phyloP scores from a whole-genome alignment of 1,140 invertebrate genomes.

The Berghia stephanieae region DNA sequence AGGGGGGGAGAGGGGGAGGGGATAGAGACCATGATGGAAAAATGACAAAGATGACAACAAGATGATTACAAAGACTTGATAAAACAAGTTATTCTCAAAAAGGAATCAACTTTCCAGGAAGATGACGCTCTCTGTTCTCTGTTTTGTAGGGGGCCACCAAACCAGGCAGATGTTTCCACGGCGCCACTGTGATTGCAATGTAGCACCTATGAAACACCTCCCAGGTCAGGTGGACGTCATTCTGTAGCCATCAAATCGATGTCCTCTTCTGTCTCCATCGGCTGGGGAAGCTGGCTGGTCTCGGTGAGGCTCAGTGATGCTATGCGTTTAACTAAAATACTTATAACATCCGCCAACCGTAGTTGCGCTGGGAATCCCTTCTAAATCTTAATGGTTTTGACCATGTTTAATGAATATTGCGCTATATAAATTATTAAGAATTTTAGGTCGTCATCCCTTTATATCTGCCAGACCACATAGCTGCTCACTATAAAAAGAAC shows the following conservation, averaged over 20 bases:
- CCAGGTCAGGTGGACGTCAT: conserved; percentile 44
- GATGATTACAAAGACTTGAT: not conserved
- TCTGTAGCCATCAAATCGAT: not conserved
- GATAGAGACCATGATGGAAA: not conserved
- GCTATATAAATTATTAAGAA: too few relatives aligned
- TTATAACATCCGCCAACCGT: too few relatives aligned
- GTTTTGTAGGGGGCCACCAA: not conserved
- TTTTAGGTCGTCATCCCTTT: too few relatives aligned
- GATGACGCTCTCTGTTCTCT: not conserved
- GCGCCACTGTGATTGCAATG: conserved; percentile 60
- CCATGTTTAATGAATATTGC: too few relatives aligned
- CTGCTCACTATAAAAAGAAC: too few relatives aligned
- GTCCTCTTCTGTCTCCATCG: not conserved
- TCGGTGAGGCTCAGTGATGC: too few relatives aligned
- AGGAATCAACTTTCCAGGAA: not conserved
- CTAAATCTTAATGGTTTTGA: too few relatives aligned
- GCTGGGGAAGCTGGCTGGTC: too few relatives aligned
- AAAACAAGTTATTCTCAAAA: not conserved
- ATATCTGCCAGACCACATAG: too few relatives aligned
- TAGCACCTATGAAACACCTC: conserved; percentile 66
- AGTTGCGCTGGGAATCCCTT: too few relatives aligned
- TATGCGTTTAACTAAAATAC: too few relatives aligned
- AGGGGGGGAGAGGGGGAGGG: not conserved
- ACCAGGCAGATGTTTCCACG: conserved; percentile 64
- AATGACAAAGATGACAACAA: not conserved